Evolutionary conservation across 1,140 invertebrate genomes (phyloP).

Genomic region (Apis cerana): DNA sequence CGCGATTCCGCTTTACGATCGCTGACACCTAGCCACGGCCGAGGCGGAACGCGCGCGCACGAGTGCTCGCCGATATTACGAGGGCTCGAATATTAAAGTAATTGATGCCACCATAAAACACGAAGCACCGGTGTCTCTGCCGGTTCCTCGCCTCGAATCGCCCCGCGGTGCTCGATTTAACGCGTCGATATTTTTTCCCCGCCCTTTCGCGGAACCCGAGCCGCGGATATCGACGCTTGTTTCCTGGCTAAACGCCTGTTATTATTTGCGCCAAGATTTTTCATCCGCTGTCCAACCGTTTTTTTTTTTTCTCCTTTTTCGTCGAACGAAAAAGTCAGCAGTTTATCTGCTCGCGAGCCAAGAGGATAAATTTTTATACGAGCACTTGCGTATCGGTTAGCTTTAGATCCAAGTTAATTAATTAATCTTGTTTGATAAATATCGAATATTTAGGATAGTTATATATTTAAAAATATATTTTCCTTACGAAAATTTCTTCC

Average conservation of each 20-base stretch:
- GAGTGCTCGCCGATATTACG: constrained; percentile 62
- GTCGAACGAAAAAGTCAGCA: background rate
- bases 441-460: too few relatives aligned
- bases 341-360: background rate
- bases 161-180: constrained; percentile 24
- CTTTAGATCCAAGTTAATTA: too few relatives aligned
- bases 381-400: too few relatives aligned
- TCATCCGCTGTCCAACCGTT: background rate
- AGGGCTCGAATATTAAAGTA: constrained; percentile 75
- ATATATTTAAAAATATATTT: too few relatives aligned
- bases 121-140: constrained; percentile 64
- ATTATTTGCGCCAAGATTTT: constrained; percentile 1
- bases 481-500: too few relatives aligned
- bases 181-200: constrained; percentile 12
- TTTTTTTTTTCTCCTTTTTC: background rate
- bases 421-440: too few relatives aligned
- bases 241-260: constrained; percentile 3
- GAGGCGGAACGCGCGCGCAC: constrained; percentile 25
- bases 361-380: background rate
- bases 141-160: constrained; percentile 41
- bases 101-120: constrained; percentile 77
- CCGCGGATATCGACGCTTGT: background rate
- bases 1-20: constrained; percentile 69
- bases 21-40: constrained; percentile 68
- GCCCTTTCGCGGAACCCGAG: background rate